Percentiles rank a stretch among this genome's conserved stretches.
phyloP scores from a whole-genome alignment of 1,140 invertebrate species.

The Araneus ventricosus region DNA sequence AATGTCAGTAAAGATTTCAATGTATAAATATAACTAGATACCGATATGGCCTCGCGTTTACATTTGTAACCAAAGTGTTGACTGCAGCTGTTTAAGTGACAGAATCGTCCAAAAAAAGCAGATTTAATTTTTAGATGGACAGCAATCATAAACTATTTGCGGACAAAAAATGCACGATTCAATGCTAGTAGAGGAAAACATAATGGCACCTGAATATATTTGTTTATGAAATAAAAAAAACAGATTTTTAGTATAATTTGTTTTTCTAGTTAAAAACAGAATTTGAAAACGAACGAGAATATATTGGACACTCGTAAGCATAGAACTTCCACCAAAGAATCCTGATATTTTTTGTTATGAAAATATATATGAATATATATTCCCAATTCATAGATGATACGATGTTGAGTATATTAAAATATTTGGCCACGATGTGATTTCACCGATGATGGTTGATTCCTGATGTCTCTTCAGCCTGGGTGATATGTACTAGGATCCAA shows the following conservation, averaged over 20 bases:
- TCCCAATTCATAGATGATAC: not conserved
- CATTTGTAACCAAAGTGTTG: too few relatives aligned
- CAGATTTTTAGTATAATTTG: too few relatives aligned
- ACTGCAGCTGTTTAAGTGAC: too few relatives aligned
- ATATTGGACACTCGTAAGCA: not conserved
- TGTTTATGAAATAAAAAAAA: not conserved
- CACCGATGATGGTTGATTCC: not conserved
- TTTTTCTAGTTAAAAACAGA: not conserved
- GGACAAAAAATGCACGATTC: not conserved
- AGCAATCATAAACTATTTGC: not conserved
- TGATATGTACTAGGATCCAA: conserved; percentile 66
- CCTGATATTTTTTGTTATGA: not conserved
- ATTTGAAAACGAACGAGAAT: not conserved
- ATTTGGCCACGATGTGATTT: conserved; percentile 15
- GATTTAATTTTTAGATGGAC: not conserved
- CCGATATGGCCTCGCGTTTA: too few relatives aligned
- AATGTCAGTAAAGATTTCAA: too few relatives aligned
- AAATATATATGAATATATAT: not conserved
- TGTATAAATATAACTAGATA: too few relatives aligned
- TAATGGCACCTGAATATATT: too few relatives aligned
- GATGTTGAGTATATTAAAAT: conserved; percentile 26
- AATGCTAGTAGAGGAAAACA: not conserved
- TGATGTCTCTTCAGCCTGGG: not conserved
- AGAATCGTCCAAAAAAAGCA: not conserved
- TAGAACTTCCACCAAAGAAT: not conserved